Percentiles rank a stretch among this genome's conserved stretches.
Conservation (phyloP, 2,888 invertebrate species). For the Chorisops tibialis region DNA sequence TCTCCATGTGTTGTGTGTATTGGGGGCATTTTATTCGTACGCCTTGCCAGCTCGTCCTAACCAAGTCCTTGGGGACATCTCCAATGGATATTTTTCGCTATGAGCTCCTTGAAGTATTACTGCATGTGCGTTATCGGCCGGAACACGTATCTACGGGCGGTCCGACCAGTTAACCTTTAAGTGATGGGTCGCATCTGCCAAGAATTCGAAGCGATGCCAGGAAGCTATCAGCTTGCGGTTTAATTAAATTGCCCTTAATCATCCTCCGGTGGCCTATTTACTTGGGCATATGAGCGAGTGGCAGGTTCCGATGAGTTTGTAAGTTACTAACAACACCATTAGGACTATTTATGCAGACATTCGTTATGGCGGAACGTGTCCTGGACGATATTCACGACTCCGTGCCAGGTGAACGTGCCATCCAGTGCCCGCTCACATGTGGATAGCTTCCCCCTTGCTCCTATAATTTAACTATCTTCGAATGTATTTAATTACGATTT, state of each 20-base stretch:
- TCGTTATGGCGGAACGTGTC: not conserved
- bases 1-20: no score
- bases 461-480: not conserved
- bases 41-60: no score
- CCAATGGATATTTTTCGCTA: no score
- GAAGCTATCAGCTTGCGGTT: conserved; percentile 7
- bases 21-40: no score
- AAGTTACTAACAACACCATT: not conserved
- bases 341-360: conserved; percentile 11
- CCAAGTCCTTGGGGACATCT: no score
- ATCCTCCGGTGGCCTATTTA: conserved; percentile 1
- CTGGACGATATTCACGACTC: not conserved
- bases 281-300: not conserved
- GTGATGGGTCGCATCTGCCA: no score
- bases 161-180: no score
- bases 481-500: not conserved
- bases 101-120: no score
- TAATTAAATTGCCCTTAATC: conserved; percentile 21
- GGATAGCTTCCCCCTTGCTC: not conserved
- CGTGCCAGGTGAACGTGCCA: not conserved
- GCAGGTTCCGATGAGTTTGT: not conserved
- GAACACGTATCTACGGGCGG: no score
- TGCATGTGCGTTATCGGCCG: no score
- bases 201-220: not conserved
- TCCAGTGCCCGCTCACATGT: no score